phyloP scores from a whole-genome alignment of 2,797 vertebrate genomes.

The Monodelphis domestica region DNA sequence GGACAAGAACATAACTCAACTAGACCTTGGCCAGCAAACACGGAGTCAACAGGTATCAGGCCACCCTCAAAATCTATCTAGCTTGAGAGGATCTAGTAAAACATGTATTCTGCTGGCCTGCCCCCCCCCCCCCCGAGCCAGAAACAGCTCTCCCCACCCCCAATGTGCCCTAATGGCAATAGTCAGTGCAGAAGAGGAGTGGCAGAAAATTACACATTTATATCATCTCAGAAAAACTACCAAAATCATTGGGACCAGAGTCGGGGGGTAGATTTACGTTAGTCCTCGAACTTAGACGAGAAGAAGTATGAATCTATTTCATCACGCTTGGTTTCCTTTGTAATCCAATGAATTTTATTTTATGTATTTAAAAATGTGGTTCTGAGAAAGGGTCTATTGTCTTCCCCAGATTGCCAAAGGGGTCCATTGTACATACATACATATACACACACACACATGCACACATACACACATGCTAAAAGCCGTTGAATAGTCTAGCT shows the following conservation, averaged over 20 bases:
- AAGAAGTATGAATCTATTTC: not conserved
- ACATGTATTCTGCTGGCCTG: not conserved
- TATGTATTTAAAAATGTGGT: not conserved
- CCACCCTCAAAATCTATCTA: not conserved
- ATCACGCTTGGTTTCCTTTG: too few species aligned
- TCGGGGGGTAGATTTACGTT: not conserved
- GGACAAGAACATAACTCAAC: not conserved
- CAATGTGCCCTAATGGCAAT: not conserved
- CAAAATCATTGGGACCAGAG: not conserved
- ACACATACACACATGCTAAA: not conserved
- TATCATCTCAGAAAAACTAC: not conserved
- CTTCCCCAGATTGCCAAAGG: not conserved
- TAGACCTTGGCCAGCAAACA: not conserved
- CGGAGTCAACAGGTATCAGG: not conserved
- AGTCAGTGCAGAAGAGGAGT: not conserved
- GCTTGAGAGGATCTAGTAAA: not conserved
- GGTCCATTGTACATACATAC: too few species aligned
- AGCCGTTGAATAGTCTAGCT: too few species aligned
- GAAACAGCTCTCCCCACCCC: not conserved
- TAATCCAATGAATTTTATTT: not conserved
- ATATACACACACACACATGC: not conserved
- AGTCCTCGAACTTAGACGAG: not conserved
- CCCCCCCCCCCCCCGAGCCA: too few species aligned
- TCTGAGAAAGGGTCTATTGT: not conserved
- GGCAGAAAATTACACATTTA: not conserved